Evolutionary conservation across 2,888 invertebrate species (phyloP).

Genomic region (Oscheius sp.): DNA sequence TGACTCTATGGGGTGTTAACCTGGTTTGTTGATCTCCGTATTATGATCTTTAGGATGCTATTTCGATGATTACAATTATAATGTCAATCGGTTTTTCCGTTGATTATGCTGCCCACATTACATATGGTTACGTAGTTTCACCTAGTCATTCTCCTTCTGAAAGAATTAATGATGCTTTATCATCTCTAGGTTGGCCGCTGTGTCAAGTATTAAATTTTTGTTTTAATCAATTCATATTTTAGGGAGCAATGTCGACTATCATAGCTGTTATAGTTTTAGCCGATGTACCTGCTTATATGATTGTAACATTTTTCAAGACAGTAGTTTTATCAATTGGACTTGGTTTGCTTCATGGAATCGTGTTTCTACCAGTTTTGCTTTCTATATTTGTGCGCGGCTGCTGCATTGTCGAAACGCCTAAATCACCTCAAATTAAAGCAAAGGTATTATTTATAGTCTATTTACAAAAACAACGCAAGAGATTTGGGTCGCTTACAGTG

Average conservation of each 20-base stretch:
- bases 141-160: constrained; percentile 46
- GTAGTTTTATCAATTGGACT: constrained; percentile 65
- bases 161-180: constrained; percentile 82
- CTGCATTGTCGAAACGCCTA: constrained; percentile 47
- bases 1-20: constrained; percentile 94
- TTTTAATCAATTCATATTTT: constrained; percentile 53
- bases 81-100: constrained; percentile 97
- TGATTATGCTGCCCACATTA: constrained; percentile 83
- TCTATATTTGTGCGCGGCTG: constrained; percentile 69
- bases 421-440: constrained; percentile 16
- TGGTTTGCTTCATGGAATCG: constrained; percentile 90
- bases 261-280: constrained; percentile 86
- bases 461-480: no score
- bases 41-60: constrained; percentile 74
- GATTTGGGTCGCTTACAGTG: not conserved
- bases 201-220: constrained; percentile 77
- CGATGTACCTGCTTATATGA: constrained; percentile 90
- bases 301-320: constrained; percentile 95
- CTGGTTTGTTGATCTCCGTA: constrained; percentile 72
- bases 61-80: constrained; percentile 81
- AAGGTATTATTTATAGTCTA: no score
- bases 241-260: constrained; percentile 84
- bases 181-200: constrained; percentile 87
- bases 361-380: constrained; percentile 80
- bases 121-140: constrained; percentile 69